Evolutionary conservation across 2,113 vertebrate species (phyloP), one percentile per base, ranked within the genome.

Genomic region (Sinocyclocheilus anshuiensis): DNA sequence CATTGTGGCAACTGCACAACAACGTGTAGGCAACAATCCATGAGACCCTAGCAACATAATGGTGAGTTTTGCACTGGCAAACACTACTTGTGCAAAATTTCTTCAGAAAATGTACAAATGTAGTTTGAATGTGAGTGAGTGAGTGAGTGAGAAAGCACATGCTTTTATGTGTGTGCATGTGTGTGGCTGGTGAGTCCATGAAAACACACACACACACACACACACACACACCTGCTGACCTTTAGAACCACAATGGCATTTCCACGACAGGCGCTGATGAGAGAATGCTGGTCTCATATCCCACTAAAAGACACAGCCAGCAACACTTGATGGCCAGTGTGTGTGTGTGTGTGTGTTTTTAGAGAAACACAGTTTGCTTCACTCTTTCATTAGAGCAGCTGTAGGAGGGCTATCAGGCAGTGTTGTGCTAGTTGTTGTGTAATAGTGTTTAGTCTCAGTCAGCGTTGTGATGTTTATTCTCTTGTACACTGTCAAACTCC

Each of bases 241-340:
- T 77, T 86, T 86, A 91, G 87, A 84, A 26, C 69, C 24, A n/a
- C 26, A 15, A 4, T 45, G 57, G 24, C 20, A 77, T 67, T 79
- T 39, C 33, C 50, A 79, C 10, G 29, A 36, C 20, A 79, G 13
- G 55, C 55, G 29, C 57, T 78, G 33, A 78, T 55, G 85, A 33
- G 84, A 42, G 69, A 74, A 74, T 81, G 84, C 80, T 77, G 29
- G 72, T 59, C 20, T 59, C 20, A 10, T n/a, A 10, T 59, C 8
- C 20, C 57, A 9, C 20, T 59, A 59, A 59, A 8, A 59, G 57
- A 59, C 55, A 8, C 20, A 9, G 20, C 20, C 57, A 9, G 20
- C 57, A n/a, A 61, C 57, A n/a, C 57, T 59, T 3, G 6, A 57
- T 20, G 20, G 57, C 57, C 57, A 22, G 57, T 59, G 57, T 20